These are phyloP conservation scores for Nasonia oneida DNA, from an alignment of 2,888 invertebrate species.

Conservation along the genomic window DNA sequence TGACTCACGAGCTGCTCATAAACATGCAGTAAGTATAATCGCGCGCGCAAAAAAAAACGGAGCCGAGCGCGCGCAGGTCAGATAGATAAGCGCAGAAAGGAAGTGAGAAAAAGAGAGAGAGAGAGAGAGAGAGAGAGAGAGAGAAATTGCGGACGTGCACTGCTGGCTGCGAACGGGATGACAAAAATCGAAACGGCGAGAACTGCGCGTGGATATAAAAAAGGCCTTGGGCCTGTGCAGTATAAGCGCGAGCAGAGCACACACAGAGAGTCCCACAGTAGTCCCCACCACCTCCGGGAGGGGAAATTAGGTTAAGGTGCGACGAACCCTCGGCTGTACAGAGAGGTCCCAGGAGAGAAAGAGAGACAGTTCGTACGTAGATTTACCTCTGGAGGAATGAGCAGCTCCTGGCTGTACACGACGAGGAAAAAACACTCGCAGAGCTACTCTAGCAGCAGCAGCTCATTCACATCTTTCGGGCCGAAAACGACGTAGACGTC, in stretches of 20 bases:
- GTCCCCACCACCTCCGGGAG: background rate
- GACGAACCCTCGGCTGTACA: slow-evolving; percentile 20
- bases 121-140: background rate
- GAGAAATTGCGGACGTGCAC: background rate
- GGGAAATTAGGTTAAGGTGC: slow-evolving; percentile 45
- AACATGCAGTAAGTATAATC: slow-evolving; percentile 38
- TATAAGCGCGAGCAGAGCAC: background rate
- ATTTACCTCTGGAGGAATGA: background rate
- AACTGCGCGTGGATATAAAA: background rate
- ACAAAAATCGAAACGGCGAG: background rate
- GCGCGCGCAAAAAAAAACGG: background rate
- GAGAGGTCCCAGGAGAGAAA: background rate
- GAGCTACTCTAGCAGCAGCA: background rate
- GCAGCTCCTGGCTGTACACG: background rate
- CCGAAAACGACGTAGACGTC: background rate
- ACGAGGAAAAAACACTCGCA: background rate
- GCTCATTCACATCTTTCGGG: slow-evolving; percentile 9
- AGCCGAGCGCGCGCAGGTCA: background rate
- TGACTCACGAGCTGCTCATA: slow-evolving; percentile 49
- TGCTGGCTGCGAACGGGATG: background rate
- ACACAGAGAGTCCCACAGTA: background rate
- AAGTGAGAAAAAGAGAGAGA: too few relatives aligned
- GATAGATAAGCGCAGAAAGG: slow-evolving; percentile 2
- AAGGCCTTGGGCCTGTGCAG: slow-evolving; percentile 5
- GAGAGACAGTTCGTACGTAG: background rate